These are phyloP conservation scores for Stylophora pistillata DNA, from an alignment of 64 coral and sea anemone genomes.

Conservation along the genomic window DNA sequence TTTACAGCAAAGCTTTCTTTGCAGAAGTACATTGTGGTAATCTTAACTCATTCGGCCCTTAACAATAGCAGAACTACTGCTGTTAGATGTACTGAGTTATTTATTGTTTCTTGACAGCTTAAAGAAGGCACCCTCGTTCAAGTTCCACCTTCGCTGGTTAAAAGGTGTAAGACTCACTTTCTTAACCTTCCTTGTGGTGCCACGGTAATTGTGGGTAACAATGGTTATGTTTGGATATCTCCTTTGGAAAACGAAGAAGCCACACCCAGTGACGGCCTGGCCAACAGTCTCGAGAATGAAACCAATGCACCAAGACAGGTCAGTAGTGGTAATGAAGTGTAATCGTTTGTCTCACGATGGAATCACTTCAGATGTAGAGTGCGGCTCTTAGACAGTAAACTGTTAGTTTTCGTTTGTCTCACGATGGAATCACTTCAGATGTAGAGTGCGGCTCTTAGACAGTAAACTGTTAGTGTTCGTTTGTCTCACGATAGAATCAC, in stretches of 20 bases:
- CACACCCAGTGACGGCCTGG: conserved; percentile 33
- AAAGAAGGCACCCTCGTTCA: conserved; percentile 81
- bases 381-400: too few relatives aligned
- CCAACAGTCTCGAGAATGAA: conserved; percentile 1
- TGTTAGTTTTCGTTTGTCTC: too few relatives aligned
- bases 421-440: too few relatives aligned
- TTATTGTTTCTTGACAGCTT: conserved; percentile 47
- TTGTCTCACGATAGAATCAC: too few relatives aligned
- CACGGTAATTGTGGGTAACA: conserved; percentile 96
- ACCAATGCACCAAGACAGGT: neutral
- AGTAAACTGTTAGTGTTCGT: too few relatives aligned
- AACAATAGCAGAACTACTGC: too few relatives aligned
- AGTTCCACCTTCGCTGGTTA: conserved; percentile 89
- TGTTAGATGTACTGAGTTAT: too few relatives aligned
- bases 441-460: too few relatives aligned
- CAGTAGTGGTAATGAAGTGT: neutral
- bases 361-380: too few relatives aligned
- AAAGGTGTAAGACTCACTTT: conserved; percentile 98
- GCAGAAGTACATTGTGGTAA: neutral
- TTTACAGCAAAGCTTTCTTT: neutral
- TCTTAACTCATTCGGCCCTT: neutral
- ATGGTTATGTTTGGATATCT: conserved; percentile 93
- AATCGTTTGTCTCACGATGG: too few relatives aligned
- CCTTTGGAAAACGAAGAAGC: conserved; percentile 72
- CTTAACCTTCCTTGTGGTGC: conserved; percentile 95